These are phyloP conservation scores for Alviniconcha strummeri DNA, from an alignment of 2,888 invertebrate genomes.

Conservation along the genomic window DNA sequence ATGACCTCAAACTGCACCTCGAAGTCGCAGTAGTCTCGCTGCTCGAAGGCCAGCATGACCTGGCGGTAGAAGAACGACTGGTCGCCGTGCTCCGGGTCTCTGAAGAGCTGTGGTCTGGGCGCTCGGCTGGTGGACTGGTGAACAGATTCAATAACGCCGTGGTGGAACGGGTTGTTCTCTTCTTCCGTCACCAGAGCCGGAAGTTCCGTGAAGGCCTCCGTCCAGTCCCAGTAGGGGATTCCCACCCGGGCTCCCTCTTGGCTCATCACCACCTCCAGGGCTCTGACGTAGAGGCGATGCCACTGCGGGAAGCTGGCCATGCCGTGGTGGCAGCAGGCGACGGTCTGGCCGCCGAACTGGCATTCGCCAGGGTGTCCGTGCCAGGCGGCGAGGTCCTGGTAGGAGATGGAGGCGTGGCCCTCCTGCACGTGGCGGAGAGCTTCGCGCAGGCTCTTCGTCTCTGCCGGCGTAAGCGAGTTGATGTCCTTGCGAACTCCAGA, in stretches of 20 bases:
- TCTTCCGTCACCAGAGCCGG: conserved; percentile 40
- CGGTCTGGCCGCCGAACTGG: neutral
- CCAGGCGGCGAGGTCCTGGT: conserved; percentile 35
- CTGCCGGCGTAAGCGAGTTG: conserved; percentile 39
- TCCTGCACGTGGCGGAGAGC: conserved; percentile 38
- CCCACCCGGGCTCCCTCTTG: conserved; percentile 40
- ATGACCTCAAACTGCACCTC: conserved; percentile 47
- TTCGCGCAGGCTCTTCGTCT: conserved; percentile 40
- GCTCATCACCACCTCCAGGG: conserved; percentile 42
- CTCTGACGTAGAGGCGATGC: conserved; percentile 47
- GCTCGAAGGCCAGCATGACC: conserved; percentile 43
- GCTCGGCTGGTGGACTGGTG: conserved; percentile 39
- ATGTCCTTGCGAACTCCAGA: conserved; percentile 44
- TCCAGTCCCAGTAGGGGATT: conserved; percentile 51
- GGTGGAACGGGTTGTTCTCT: conserved; percentile 44
- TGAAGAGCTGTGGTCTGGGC: conserved; percentile 43
- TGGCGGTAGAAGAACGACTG: conserved; percentile 44
- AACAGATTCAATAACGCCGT: conserved; percentile 14
- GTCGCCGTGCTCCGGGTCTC: conserved; percentile 42
- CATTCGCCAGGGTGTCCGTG: conserved; percentile 44
- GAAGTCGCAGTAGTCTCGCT: conserved; percentile 48
- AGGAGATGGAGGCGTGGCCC: conserved; percentile 35
- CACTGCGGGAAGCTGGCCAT: conserved; percentile 49
- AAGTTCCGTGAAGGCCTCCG: conserved; percentile 35
- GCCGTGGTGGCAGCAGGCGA: conserved; percentile 49